Evolutionary conservation across 2,888 invertebrate species (phyloP), one percentile per base, ranked within the genome.

Genomic region (Poecilobothrus nobilitatus): DNA sequence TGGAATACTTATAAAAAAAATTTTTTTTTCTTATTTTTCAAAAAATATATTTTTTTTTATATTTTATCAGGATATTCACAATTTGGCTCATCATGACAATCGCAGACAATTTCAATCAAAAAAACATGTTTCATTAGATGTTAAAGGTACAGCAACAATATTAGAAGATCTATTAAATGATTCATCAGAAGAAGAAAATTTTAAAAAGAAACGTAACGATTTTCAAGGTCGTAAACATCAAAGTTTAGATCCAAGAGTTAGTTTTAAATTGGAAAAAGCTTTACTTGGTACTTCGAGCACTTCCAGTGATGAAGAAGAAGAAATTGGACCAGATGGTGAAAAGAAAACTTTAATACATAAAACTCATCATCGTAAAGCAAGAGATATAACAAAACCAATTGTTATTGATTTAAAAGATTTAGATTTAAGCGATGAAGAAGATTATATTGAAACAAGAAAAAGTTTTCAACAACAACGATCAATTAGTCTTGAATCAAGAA

Each of bases 381-480:
- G 81, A 72, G 82, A 82, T 71, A 79, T 81, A 68, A 82, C 82
- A 72, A 82, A 82, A 71, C 82, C 82, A 68, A 74, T 82, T 41
- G 79, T 82, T 70, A 82, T 82, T 72, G 82, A 82, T 73, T 76
- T 82, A 27, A 82, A 81, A 72, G 73, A 74, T 67, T 70, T 73
- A 9, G 81, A 80, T 74, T 73, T 79, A 64, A 81, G 80, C 70
- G 81, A 80, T 68, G 82, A 80, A 70, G 82, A 81, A 66, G 85
- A 86, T 69, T 86, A 86, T 74, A 82, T 85, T 73, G 83, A 84
- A 44, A 85, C 86, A 20, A 81, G 87, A 27, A 85, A 85, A 69
- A 86, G 84, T 76, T 87, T 87, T 76, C 88, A 87, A 76, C 86
- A 87, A 74, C 81, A 86, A 71, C 84, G 86, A 68, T 85, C 87